Evolutionary conservation across 2,113 vertebrate genomes (phyloP), one percentile per base, ranked within the genome.

Genomic region (Equus quagga): DNA sequence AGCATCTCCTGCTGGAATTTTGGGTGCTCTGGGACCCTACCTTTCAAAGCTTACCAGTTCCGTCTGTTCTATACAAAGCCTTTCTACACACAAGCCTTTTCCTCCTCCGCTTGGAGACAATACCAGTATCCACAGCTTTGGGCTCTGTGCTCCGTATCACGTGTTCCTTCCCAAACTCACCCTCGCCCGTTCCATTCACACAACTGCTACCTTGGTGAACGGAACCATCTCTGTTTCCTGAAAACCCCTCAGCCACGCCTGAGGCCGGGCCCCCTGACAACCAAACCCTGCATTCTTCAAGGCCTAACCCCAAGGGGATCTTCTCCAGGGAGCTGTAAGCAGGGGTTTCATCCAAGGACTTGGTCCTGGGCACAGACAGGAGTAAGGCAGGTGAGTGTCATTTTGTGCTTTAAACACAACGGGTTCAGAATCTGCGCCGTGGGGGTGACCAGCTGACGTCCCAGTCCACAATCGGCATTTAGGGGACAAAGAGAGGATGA

Each of bases 301-400:
- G 58, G n/a, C 7, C 0, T 14, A 56, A 31, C 36, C 36, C 79
- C 36, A 4, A 49, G 72, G 31, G 7, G 0, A n/a, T 67, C 54
- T 85, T 31, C 62, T 78, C 64, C 64, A 58, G 44, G 80, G 51
- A 51, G 15, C 33, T 26, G 12, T 11, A 75, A 36, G 60, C 17
- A 56, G 28, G 82, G 31, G 24, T 17, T 67, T 60, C 62, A 65
- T 0, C 24, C 13, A 6, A 36, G 10, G 18, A 14, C 54, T 60
- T 26, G 19, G 3, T 9, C 23, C 7, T 19, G 17, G 13, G 6
- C 4, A 4, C 2, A 1, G 9, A 12, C 14, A 3, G 0, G 7
- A 24, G 62, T 5, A 14, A 67, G 17, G 12, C 46, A 58, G 23
- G 17, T 3, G 4, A 15, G 18, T 28, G 75, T 33, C 26, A 3